Percentiles rank a stretch among this genome's conserved stretches.
These are phyloP conservation scores for Drosophila seclusa DNA, from an alignment of 2,888 invertebrate genomes.

Conservation along the genomic window DNA sequence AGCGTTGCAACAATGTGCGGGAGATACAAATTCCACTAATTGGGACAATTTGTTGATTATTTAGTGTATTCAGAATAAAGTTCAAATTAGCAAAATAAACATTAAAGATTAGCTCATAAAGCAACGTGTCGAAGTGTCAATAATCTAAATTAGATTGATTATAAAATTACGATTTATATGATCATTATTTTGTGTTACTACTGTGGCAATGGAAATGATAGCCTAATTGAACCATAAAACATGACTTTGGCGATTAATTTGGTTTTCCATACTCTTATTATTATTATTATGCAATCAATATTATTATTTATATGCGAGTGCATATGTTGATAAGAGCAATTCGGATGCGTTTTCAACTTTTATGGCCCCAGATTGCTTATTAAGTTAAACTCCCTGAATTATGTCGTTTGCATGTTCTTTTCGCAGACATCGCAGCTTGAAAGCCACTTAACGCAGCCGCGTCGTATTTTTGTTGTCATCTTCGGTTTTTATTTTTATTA, in stretches of 20 bases:
- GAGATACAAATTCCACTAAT: background rate
- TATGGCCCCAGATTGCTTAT: slow-evolving; percentile 31
- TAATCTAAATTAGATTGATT: background rate
- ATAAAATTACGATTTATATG: background rate
- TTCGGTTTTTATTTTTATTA: slow-evolving; percentile 8
- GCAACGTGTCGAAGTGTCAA: no score
- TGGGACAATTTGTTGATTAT: background rate
- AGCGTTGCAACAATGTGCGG: background rate
- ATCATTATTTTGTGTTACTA: background rate
- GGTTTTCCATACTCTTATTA: background rate
- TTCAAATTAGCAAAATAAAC: background rate
- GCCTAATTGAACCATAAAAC: background rate
- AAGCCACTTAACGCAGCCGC: slow-evolving; percentile 54
- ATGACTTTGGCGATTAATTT: background rate
- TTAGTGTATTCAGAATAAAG: background rate
- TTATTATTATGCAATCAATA: background rate
- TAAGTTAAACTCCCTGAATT: slow-evolving; percentile 49
- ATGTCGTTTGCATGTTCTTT: slow-evolving; percentile 63
- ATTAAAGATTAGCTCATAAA: background rate
- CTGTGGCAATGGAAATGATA: background rate
- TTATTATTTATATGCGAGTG: background rate
- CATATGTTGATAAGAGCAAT: slow-evolving; percentile 29
- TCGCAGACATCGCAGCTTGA: slow-evolving; percentile 45
- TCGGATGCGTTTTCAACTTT: background rate
- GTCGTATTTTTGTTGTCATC: slow-evolving; percentile 9